phyloP scores from a whole-genome alignment of 2,113 vertebrate species.

The Eonycteris spelaea region DNA sequence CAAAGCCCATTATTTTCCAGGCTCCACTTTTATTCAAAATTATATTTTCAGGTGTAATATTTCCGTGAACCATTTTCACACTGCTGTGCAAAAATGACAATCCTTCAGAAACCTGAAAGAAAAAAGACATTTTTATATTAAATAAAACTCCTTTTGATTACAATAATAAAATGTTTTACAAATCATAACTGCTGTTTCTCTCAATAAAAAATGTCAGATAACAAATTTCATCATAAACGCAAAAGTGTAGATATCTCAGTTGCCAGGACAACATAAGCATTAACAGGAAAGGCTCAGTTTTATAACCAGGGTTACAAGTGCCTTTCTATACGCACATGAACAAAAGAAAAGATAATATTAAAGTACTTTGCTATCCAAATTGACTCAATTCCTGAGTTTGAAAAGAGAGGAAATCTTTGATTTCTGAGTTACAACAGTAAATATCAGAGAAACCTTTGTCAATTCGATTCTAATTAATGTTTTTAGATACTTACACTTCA shows the following conservation, averaged over 20 bases:
- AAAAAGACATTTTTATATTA: background rate
- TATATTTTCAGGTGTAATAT: constrained; percentile 95
- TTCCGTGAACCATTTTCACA: constrained; percentile 99
- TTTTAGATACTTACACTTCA: background rate
- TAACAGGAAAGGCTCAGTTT: background rate
- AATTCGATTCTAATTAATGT: background rate
- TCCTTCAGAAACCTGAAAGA: constrained; percentile 93
- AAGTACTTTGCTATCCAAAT: background rate
- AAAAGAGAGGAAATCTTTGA: background rate
- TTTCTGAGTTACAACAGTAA: background rate
- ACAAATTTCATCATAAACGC: constrained; percentile 31
- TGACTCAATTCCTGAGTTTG: background rate
- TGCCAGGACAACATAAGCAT: background rate
- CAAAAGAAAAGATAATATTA: constrained; percentile 1
- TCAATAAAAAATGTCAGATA: background rate
- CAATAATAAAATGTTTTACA: background rate
- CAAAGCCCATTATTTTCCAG: constrained; percentile 99
- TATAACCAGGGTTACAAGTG: constrained; percentile 2
- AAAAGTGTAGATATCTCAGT: background rate
- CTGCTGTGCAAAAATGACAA: constrained; percentile 97
- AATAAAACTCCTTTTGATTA: constrained; percentile 1
- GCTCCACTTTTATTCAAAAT: constrained; percentile 98
- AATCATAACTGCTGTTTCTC: background rate
- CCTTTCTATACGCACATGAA: background rate
- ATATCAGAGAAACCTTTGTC: background rate